Base-by-base conservation (phyloP, 1,140 invertebrate genomes). In the Coenobita brevimanus region DNA sequence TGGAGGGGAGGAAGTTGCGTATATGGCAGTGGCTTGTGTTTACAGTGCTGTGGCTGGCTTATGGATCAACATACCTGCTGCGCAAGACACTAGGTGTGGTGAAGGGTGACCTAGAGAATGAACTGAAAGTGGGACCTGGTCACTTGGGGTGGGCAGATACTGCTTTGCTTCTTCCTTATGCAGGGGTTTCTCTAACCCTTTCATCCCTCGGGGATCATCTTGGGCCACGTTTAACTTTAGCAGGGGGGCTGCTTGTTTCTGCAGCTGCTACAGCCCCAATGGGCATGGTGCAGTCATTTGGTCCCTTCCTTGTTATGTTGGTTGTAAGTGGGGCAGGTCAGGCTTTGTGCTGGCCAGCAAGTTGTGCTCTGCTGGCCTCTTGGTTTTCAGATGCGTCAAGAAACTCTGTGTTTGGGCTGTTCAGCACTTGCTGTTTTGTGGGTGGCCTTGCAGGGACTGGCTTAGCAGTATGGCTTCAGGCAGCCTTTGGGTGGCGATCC, bases 391-490 rank as follows among this genome's bases (percentile, higher is more conserved):
- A 93, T 85, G 71, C 88, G 2, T 87, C 91, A 50, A 91, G 93
- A 33, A 94, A 94, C 90, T 91, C 92, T 50, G 92, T 94, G 30
- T 93, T 94, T 91, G 94, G 94, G 6, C 91, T 94, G 81, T 93
- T 94, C 91, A 93, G 93, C 8, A 94, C 94, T 2, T 93, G 93
- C 88, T 93, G 93, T 8, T 94, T 93, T 92, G 92, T 92, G 54
- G 94, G 94, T 67, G 94, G 94, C n/a, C 92, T 94, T 69, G 89
- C 93, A 41, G 93, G 93, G 38, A 93, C 94, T n/a, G 92, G 92
- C 41, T 60, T 94, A 13, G 93, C 94, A 6, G 93, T 94, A 4
- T 93, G 92, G 88, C 80, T 94, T 8, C 93, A 94, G 86, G 90
- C 91, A 78, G 82, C 88, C 1, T 93, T 93, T 91, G 93, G 93